Evolutionary conservation across 1,140 invertebrate genomes (phyloP).

Genomic region (Drosophila eugracilis): DNA sequence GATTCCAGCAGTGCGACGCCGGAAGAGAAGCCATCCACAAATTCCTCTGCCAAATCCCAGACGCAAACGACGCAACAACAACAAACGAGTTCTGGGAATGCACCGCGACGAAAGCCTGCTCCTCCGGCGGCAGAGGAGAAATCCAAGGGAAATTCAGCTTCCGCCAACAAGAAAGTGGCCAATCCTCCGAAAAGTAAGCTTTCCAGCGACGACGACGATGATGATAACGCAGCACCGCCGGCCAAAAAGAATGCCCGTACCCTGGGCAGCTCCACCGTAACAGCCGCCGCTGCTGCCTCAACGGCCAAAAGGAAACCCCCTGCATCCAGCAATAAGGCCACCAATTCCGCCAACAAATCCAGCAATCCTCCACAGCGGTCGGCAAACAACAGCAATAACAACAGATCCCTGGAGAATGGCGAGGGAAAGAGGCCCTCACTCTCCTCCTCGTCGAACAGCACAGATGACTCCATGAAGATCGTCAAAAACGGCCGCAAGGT

Average conservation of each 20-base stretch:
- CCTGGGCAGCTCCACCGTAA: constrained; percentile 28
- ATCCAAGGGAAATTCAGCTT: constrained; percentile 16
- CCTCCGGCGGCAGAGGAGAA: constrained; percentile 42
- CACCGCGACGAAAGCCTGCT: constrained; percentile 12
- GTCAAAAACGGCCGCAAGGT: constrained; percentile 70
- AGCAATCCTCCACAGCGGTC: constrained; percentile 14
- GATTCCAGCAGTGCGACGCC: constrained; percentile 87
- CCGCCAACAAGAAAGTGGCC: constrained; percentile 9
- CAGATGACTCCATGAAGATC: constrained; percentile 60
- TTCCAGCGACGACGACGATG: constrained; percentile 66
- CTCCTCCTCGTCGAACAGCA: constrained; percentile 84
- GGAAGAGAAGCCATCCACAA: constrained; percentile 53
- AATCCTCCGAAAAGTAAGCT: constrained; percentile 66
- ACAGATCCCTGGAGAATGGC: constrained; percentile 81
- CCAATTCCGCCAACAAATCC: constrained; percentile 16
- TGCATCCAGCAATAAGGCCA: constrained; percentile 10
- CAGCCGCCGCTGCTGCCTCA: constrained; percentile 37
- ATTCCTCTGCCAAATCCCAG: constrained; percentile 18
- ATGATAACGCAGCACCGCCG: constrained; percentile 74
- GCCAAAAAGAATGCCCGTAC: constrained; percentile 62
- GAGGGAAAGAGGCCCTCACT: constrained; percentile 60
- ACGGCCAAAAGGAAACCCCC: constrained; percentile 66
- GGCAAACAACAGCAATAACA: constrained; percentile 1
- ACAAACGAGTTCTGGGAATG: constrained; percentile 14
- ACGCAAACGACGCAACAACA: constrained; percentile 27